phyloP scores from a whole-genome alignment of 2,113 vertebrate species.

The Pterocles burchelli region DNA sequence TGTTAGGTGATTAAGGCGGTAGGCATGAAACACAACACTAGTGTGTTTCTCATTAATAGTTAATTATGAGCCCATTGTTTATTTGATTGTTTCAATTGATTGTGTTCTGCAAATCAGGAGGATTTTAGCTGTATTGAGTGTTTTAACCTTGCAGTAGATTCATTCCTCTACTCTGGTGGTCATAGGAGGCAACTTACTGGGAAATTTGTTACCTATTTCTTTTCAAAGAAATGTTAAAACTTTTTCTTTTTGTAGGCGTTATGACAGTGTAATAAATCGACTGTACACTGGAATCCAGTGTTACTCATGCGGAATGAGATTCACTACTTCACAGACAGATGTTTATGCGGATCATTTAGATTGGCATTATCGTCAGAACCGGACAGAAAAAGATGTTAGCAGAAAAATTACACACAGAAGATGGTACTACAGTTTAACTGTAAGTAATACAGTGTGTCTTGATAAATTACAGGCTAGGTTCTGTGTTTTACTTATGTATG shows the following conservation, averaged over 20 bases:
- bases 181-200: neutral
- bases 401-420: slow-evolving; percentile 94
- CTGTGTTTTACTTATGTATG: neutral
- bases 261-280: slow-evolving; percentile 90
- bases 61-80: neutral
- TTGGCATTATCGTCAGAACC: slow-evolving; percentile 98
- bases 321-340: slow-evolving; percentile 94
- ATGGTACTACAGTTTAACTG: slow-evolving; percentile 96
- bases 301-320: slow-evolving; percentile 97
- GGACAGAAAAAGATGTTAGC: slow-evolving; percentile 93
- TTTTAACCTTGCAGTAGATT: neutral
- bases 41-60: accelerated
- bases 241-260: slow-evolving; percentile 78
- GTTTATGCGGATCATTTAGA: slow-evolving; percentile 97
- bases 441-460: slow-evolving; percentile 66
- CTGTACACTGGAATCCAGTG: slow-evolving; percentile 98
- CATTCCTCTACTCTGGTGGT: neutral
- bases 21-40: neutral
- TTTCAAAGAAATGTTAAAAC: neutral
- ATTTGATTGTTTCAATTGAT: neutral
- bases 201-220: neutral
- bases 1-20: neutral
- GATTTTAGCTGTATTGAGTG: neutral
- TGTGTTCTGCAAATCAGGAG: neutral
- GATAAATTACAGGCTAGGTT: neutral